Evolutionary conservation across 1,140 invertebrate genomes (phyloP).

Genomic region (Linepithema humile): DNA sequence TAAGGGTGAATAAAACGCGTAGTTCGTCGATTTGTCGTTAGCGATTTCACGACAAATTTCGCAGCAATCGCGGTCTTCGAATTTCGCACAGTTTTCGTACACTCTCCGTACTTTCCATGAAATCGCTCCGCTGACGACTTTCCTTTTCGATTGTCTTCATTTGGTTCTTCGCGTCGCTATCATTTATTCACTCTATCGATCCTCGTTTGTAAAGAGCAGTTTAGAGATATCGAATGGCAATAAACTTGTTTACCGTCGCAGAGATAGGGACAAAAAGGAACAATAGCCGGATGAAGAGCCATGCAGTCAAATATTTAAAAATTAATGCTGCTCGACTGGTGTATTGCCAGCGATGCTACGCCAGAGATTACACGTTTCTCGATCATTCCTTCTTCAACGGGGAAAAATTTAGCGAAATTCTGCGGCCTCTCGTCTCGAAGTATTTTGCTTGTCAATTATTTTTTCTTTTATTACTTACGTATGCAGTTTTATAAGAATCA

Average conservation of each 20-base stretch:
- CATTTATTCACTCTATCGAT: conserved; percentile 44
- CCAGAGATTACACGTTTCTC: not conserved
- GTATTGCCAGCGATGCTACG: not conserved
- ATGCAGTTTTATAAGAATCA: not conserved
- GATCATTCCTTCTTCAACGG: not conserved
- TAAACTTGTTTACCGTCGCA: conserved; percentile 34
- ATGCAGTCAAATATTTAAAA: conserved; percentile 8
- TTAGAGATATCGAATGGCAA: conserved; percentile 22
- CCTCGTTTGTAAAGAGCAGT: not conserved
- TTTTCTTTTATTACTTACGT: not conserved
- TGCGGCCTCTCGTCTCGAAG: not conserved
- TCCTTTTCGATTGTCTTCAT: not conserved
- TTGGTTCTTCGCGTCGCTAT: not conserved
- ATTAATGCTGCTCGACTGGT: conserved; percentile 6
- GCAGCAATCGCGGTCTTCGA: not conserved
- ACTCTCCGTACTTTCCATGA: not conserved
- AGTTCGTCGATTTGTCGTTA: conserved; percentile 21
- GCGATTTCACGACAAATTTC: conserved; percentile 10
- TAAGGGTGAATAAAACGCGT: not conserved
- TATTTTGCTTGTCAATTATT: not conserved
- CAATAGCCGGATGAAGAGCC: not conserved
- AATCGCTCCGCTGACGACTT: not conserved
- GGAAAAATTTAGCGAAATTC: not conserved
- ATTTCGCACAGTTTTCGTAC: not conserved
- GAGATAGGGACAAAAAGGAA: not conserved